Evolutionary conservation across 2,888 invertebrate species (phyloP), one percentile per base, ranked within the genome.

Genomic region (Temnothorax ravouxi): DNA sequence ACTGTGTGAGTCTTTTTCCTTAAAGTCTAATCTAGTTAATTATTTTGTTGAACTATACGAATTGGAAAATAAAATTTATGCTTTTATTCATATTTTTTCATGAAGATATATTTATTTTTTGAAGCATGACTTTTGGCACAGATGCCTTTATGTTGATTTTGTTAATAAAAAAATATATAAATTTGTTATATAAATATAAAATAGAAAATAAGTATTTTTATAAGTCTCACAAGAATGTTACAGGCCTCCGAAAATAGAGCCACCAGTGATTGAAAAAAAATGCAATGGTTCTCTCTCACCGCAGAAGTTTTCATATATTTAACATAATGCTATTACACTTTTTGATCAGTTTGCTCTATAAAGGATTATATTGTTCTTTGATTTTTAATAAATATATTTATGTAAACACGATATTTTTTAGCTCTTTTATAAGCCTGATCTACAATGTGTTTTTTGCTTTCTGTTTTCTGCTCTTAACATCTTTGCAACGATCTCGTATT

Each of bases 171-270:
- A n/a, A 0, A 62, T 66, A 50, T 66, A 76, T 76, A 25, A 18
- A 66, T 29, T 62, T 8, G 9, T 74, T 76, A 75, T 76, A 75
- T 18, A 50, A 29, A 29, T 66, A 64, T 29, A 59, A 41, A 64
- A 47, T 18, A 11, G 9, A 38, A 50, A 66, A 34, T 34, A 66
- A 66, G 9, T 29, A n/a, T 50, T 75, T 75, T 66, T 38, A 25
- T 25, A 44, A 56, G 21, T 71, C 21, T n/a, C 1, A 13, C 11
- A 25, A 34, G 0, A 59, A 41, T 15, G n/a, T 74, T 64, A 50
- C 5, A 15, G 34, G 2, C 15, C 9, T 62, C n/a, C 15, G 44
- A 62, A 34, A 62, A 75, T 75, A 75, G 34, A 50, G 34, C n/a
- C 21, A 50, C 13, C 11, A 21, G 5, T 38, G 21, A 66, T 18